Evolutionary conservation across 2,797 vertebrate genomes (phyloP), one percentile per base, ranked within the genome.

Genomic region (Hemibagrus guttatus): DNA sequence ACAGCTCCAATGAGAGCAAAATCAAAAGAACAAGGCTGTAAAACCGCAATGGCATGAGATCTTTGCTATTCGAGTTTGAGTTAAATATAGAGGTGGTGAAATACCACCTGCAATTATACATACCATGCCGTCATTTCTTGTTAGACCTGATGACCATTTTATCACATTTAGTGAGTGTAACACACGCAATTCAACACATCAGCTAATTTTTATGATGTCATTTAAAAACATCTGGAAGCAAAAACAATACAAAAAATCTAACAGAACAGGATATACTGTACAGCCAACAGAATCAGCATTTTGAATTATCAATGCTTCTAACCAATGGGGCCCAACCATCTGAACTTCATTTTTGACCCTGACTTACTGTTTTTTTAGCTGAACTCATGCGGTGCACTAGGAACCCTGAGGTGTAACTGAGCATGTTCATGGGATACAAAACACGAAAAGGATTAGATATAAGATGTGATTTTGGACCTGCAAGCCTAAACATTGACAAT

Each of bases 91-190:
- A 68, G 17, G 63, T 0, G 2, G 49, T 81, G n/a, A 81, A 81
- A 86, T 61, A 42, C 23, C 46, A 49, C 46, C 46, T 49, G 61
- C 63, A 85, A 42, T 85, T 85, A 66, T 42, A 58, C 63, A 78
- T 68, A 23, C 52, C 28, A 31, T 52, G 46, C 23, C 16, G 9
- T 81, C 35, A 69, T 59, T 80, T 64, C 80, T 69, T 80, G 16
- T 66, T n/a, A 28, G 26, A 66, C 42, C 13, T 8, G 59, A 49
- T 49, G 61, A 46, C 14, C 26, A 13, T 66, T 64, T 66, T n/a
- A 42, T 80, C 58, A 42, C 16, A 3, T 61, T 39, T 39, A 59
- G 21, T 61, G 35, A 64, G 59, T 28, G 23, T n/a, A 81, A n/a
- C 58, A 26, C 31, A 85, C 59, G 28, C 28, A 12, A 28, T 71